phyloP scores from a whole-genome alignment of 2,888 invertebrate species.

The Epistrophe grossulariae region DNA sequence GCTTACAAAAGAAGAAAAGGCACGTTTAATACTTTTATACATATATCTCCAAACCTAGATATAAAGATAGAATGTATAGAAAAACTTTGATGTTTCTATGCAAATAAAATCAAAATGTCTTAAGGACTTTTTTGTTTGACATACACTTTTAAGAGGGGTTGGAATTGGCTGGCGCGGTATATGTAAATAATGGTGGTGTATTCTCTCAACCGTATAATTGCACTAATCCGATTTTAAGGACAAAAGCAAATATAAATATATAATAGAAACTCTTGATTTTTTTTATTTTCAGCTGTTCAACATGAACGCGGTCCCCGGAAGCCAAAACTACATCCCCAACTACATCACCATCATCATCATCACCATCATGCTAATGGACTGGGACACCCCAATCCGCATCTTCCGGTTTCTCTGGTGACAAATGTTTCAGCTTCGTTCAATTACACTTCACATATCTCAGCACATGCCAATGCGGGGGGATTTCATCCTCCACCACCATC shows the following conservation, averaged over 20 bases:
- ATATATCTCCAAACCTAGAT: no score
- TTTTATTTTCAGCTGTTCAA: constrained; percentile 91
- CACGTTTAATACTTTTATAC: neutral
- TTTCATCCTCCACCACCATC: constrained; percentile 78
- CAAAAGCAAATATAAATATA: constrained; percentile 81
- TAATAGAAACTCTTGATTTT: neutral
- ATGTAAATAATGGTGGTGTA: constrained; percentile 6
- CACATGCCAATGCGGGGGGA: constrained; percentile 79
- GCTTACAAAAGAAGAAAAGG: constrained; percentile 9
- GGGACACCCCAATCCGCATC: constrained; percentile 78
- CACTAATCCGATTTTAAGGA: constrained; percentile 83
- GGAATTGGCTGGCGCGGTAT: neutral
- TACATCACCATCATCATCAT: constrained; percentile 82
- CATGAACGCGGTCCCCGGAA: constrained; percentile 98
- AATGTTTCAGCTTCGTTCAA: constrained; percentile 84
- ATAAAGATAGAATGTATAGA: neutral
- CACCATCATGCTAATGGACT: constrained; percentile 79
- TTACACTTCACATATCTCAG: constrained; percentile 83
- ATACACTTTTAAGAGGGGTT: constrained; percentile 43
- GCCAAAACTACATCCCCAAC: constrained; percentile 90
- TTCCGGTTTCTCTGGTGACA: constrained; percentile 83
- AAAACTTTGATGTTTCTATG: constrained; percentile 72
- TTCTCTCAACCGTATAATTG: constrained; percentile 82
- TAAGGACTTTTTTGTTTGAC: constrained; percentile 66
- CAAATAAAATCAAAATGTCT: constrained; percentile 74